phyloP scores from a whole-genome alignment of 2,113 vertebrate genomes.

The Triplophysa tibetana region DNA sequence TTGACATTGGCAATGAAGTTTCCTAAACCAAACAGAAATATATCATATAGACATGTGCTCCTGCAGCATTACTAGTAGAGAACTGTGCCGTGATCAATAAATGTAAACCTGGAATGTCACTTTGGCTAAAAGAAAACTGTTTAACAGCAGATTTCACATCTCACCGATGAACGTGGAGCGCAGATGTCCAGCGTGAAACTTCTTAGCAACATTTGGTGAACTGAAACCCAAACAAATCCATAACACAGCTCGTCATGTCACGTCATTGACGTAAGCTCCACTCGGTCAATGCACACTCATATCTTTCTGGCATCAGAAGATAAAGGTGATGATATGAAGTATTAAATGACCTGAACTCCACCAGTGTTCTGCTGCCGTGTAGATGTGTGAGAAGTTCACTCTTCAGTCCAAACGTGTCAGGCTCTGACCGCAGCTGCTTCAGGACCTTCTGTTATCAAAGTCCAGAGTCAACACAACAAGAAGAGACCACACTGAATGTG shows the following conservation, averaged over 20 bases:
- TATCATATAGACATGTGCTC: too few species aligned
- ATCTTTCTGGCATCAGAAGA: neutral
- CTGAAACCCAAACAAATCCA: slow-evolving; percentile 69
- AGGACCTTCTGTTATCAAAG: slow-evolving; percentile 78
- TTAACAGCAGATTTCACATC: neutral
- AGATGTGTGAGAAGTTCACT: slow-evolving; percentile 83
- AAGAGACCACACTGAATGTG: neutral
- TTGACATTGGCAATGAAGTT: slow-evolving; percentile 97
- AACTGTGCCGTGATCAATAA: too few species aligned
- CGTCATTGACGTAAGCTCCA: too few species aligned
- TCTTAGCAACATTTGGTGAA: slow-evolving; percentile 97
- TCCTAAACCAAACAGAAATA: slow-evolving; percentile 68
- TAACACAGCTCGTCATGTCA: neutral
- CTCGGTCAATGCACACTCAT: too few species aligned
- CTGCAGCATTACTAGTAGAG: too few species aligned
- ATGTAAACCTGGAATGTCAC: too few species aligned
- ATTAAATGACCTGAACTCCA: slow-evolving; percentile 86
- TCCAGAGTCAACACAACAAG: neutral
- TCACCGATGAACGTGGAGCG: slow-evolving; percentile 92
- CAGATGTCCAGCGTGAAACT: slow-evolving; percentile 94
- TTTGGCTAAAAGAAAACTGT: neutral
- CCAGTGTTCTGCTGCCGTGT: slow-evolving; percentile 74
- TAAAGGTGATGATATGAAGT: neutral
- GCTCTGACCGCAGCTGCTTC: slow-evolving; percentile 78
- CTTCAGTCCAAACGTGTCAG: slow-evolving; percentile 78